Conservation (phyloP, 2,113 vertebrate species). For the Danionella cerebrum region DNA sequence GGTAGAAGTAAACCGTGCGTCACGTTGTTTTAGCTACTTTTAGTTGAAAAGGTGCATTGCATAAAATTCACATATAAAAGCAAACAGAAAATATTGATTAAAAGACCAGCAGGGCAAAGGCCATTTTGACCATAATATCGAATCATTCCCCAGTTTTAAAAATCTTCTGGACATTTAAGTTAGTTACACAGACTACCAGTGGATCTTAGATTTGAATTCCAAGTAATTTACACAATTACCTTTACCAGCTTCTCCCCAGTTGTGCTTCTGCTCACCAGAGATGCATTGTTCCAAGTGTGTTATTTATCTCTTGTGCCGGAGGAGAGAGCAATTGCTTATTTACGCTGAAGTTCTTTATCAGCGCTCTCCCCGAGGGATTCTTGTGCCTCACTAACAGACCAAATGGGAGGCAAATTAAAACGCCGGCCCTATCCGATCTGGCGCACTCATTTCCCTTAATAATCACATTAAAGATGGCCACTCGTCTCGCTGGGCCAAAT, state of each 20-base stretch:
- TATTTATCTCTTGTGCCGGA: conserved; percentile 11
- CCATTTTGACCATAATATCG: no score
- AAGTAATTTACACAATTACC: no score
- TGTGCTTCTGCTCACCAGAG: neutral
- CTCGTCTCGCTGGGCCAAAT: conserved; percentile 80
- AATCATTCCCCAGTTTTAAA: no score
- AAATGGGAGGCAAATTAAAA: conserved; percentile 82
- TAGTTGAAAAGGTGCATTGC: no score
- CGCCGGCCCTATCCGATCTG: conserved; percentile 87
- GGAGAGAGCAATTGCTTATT: conserved; percentile 33
- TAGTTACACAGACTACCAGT: no score
- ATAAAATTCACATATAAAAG: no score
- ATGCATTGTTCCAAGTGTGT: conserved; percentile 1
- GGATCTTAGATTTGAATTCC: no score
- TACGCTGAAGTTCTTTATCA: conserved; percentile 45
- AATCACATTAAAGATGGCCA: conserved; percentile 84
- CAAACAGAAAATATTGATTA: no score
- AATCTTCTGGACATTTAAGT: no score
- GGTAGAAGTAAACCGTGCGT: no score
- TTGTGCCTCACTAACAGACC: conserved; percentile 32
- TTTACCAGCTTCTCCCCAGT: neutral
- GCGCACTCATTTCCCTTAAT: conserved; percentile 85
- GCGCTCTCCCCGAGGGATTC: conserved; percentile 25
- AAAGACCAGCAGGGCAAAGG: no score
- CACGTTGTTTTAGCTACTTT: no score